A percentile compares a stretch with the other conserved stretches of the same genome.
Evolutionary conservation across 1,140 invertebrate species (phyloP).

Genomic region (Drosophila watanabei): DNA sequence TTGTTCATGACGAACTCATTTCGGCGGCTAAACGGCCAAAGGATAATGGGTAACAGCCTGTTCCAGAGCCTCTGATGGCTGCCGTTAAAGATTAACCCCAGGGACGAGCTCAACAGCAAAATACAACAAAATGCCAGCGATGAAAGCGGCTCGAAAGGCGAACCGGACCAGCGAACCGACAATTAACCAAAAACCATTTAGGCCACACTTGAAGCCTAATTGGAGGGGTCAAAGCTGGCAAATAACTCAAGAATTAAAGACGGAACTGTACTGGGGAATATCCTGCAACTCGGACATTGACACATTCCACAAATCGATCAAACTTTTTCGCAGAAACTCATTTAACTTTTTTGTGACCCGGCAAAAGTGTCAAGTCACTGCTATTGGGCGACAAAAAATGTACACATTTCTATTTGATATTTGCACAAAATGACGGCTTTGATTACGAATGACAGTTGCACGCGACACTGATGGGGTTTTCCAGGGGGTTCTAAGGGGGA

Average conservation of each 20-base stretch:
- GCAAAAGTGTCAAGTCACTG: slow-evolving; percentile 63
- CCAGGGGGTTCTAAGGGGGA: background rate
- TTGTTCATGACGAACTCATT: slow-evolving; percentile 83
- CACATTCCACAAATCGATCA: slow-evolving; percentile 73
- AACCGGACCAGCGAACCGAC: slow-evolving; percentile 10
- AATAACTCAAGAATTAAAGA: background rate
- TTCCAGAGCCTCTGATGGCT: slow-evolving; percentile 34
- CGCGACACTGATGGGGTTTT: slow-evolving; percentile 33
- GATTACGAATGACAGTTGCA: slow-evolving; percentile 51
- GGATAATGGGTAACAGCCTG: slow-evolving; percentile 22
- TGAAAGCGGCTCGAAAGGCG: slow-evolving; percentile 65
- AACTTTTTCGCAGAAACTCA: slow-evolving; percentile 67
- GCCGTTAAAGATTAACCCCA: slow-evolving; percentile 45
- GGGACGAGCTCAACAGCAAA: slow-evolving; percentile 22
- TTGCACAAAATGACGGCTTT: slow-evolving; percentile 63
- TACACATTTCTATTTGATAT: slow-evolving; percentile 66
- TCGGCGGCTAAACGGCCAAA: slow-evolving; percentile 12
- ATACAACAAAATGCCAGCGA: slow-evolving; percentile 57
- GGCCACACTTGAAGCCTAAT: slow-evolving; percentile 29
- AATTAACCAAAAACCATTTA: slow-evolving; percentile 26
- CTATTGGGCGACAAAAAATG: slow-evolving; percentile 43
- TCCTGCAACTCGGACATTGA: too few species aligned
- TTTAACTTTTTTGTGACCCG: slow-evolving; percentile 70
- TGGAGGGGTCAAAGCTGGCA: slow-evolving; percentile 13
- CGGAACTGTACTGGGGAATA: slow-evolving; percentile 15